Conservation (phyloP, 1,140 invertebrate genomes). For the Brachionus manjavacas region DNA sequence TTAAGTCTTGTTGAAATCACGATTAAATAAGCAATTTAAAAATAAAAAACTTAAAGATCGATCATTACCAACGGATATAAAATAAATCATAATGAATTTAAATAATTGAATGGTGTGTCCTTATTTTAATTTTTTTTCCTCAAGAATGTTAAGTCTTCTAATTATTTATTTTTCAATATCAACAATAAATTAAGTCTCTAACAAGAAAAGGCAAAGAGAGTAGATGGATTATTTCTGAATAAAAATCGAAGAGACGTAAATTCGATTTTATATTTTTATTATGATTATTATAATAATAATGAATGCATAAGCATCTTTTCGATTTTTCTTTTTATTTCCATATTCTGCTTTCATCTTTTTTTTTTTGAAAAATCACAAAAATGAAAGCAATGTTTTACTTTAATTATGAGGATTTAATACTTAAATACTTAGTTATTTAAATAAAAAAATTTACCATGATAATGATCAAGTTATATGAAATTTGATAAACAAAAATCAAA, state of each 20-base stretch:
- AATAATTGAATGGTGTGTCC: too few species aligned
- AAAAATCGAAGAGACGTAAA: slow-evolving; percentile 3
- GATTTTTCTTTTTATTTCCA: background rate
- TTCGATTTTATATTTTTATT: slow-evolving; percentile 17
- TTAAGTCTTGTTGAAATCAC: too few species aligned
- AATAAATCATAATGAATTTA: too few species aligned
- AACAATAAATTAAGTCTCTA: too few species aligned
- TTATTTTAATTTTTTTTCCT: too few species aligned
- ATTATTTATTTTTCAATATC: too few species aligned
- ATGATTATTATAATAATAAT: slow-evolving; percentile 3
- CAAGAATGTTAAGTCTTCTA: too few species aligned
- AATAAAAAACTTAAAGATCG: too few species aligned
- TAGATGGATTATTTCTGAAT: background rate
- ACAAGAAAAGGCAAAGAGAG: too few species aligned
- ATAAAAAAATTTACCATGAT: background rate
- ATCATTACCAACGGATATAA: too few species aligned
- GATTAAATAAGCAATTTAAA: too few species aligned
- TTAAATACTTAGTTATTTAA: background rate
- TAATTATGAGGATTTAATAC: background rate
- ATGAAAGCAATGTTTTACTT: background rate
- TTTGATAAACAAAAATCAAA: background rate
- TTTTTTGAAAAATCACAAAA: background rate
- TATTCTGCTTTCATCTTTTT: background rate
- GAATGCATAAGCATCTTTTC: slow-evolving; percentile 24
- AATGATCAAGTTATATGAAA: background rate